Evolutionary conservation across 2,888 invertebrate species (phyloP), one percentile per base, ranked within the genome.

Genomic region (Eumacrocentrus americanus): DNA sequence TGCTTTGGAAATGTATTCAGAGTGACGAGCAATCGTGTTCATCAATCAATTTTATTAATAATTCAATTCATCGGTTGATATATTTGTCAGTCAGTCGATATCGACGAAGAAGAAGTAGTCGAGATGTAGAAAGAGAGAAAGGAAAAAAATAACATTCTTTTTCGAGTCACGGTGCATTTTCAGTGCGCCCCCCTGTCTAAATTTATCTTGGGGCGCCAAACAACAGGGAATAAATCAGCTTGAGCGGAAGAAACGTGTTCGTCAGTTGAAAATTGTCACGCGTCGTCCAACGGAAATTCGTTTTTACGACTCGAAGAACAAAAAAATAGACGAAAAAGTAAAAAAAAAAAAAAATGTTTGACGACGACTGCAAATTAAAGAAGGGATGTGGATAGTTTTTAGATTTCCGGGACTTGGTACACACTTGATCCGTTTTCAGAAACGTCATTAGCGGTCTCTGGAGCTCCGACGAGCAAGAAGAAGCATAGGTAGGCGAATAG

Each of bases 371-470:
- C 14, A 29, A 29, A 48, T 34, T 16, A 14, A 25, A 11, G 7
- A n/a, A 12, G 25, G 14, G 11, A 7, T 1, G 12, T 4, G 25
- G 14, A 23, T 25, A 25, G 47, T 47, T 47, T 47, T 47, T 46
- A 46, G 9, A 20, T 46, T 48, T 48, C 34, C 48, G n/a, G 25
- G 16, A 14, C 23, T 12, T 40, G n/a, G 63, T 52, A 4, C 35
- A 58, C 46, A 44, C 58, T 62, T 16, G 23, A 42, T 65, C 58
- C 34, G 29, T 64, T 72, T 76, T 72, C 64, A 70, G 70, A 70
- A 72, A 71, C 74, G 71, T 78, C 77, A 78, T 79, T 80, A 77
- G 73, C 71, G 71, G 48, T 54, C 55, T 56, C 37, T 44, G 42
- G 37, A 37, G 25, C 16, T 60, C 46, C 42, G 50, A 22, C 47